These are phyloP conservation scores for Coregonus ussuriensis DNA, from an alignment of 2,797 vertebrate genomes.

Conservation along the genomic window DNA sequence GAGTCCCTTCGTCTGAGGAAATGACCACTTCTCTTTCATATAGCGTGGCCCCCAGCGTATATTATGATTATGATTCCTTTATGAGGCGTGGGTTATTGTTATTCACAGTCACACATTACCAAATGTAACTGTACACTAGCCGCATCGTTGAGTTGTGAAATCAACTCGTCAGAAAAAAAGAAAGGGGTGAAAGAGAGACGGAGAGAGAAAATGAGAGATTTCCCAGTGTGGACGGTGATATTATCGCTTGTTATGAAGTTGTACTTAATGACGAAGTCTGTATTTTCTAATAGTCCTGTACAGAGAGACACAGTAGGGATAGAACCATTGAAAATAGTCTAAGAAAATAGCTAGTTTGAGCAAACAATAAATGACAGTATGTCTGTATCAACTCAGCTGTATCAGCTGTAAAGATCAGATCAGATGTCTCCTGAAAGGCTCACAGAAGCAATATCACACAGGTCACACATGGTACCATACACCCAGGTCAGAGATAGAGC, in stretches of 20 bases:
- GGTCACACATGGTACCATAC: background rate
- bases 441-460: background rate
- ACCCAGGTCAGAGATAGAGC: no score
- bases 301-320: background rate
- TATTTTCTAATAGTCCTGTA: background rate
- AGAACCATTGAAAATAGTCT: background rate
- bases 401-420: background rate
- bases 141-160: constrained; percentile 74
- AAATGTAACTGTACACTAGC: constrained; percentile 68
- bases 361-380: background rate
- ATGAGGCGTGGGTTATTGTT: constrained; percentile 64
- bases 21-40: constrained; percentile 41
- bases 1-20: no score
- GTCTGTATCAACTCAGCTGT: background rate
- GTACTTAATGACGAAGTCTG: constrained; percentile 14
- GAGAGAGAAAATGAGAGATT: constrained; percentile 6
- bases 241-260: background rate
- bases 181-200: constrained; percentile 32
- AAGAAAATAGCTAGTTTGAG: background rate
- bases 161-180: constrained; percentile 65
- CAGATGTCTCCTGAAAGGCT: background rate
- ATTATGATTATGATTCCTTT: constrained; percentile 63
- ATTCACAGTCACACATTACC: constrained; percentile 63
- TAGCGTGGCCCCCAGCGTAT: constrained; percentile 38
- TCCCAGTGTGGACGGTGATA: background rate